phyloP scores from a whole-genome alignment of 2,888 invertebrate genomes.

The Geophilus truncorum region DNA sequence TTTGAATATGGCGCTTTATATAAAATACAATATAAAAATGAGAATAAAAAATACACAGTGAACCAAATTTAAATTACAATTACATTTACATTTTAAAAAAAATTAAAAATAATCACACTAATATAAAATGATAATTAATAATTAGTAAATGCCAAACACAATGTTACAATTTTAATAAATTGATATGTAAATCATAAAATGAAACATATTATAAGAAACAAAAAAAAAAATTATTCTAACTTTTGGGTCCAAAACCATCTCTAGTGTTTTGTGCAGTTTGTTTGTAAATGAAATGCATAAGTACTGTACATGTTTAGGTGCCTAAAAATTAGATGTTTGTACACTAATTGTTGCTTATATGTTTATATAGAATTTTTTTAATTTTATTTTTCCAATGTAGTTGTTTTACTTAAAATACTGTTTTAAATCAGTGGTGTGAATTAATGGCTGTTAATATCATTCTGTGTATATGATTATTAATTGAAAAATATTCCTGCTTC shows the following conservation, averaged over 20 bases:
- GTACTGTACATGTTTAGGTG: conserved; percentile 8
- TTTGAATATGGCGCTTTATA: neutral
- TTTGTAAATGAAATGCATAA: conserved; percentile 18
- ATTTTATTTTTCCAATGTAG: neutral
- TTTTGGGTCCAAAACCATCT: conserved; percentile 2
- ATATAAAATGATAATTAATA: neutral
- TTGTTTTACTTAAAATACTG: neutral
- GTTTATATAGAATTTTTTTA: neutral
- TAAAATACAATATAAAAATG: neutral
- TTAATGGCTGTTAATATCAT: conserved; percentile 14
- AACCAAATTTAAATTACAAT: neutral
- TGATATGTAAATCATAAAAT: neutral
- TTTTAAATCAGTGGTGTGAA: neutral
- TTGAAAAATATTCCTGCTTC: neutral
- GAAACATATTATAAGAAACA: neutral
- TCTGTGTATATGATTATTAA: conserved; percentile 10
- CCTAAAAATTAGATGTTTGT: neutral
- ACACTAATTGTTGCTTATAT: neutral
- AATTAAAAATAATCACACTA: neutral
- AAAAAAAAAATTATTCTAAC: neutral
- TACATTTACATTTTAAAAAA: neutral
- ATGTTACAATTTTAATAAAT: neutral
- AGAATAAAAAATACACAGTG: neutral
- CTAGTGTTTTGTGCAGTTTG: neutral
- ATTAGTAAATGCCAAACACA: neutral